phyloP scores from a whole-genome alignment of 2,888 invertebrate species.

The Cheilosia impressa region DNA sequence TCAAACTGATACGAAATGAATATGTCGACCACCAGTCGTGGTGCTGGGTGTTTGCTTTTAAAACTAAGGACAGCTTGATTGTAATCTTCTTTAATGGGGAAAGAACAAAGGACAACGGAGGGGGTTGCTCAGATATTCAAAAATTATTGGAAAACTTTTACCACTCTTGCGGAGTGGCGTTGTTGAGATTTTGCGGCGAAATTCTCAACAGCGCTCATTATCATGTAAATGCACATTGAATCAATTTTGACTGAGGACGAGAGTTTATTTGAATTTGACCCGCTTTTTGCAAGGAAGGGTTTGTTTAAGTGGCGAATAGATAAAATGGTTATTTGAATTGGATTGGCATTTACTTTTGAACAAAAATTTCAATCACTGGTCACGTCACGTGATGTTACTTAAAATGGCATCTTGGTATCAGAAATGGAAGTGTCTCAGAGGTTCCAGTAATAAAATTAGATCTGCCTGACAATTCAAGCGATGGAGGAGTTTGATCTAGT shows the following conservation, averaged over 20 bases:
- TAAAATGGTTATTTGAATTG: no score
- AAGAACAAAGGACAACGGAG: neutral
- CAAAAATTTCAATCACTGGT: no score
- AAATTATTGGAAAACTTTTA: conserved; percentile 52
- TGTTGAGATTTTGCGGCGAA: conserved; percentile 13
- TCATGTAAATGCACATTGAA: conserved; percentile 48
- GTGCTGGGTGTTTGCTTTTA: neutral
- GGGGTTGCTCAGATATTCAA: neutral
- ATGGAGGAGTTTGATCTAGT: no score
- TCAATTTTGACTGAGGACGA: conserved; percentile 28
- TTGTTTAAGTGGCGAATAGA: conserved; percentile 15
- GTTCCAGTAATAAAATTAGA: no score
- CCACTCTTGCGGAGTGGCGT: conserved; percentile 25
- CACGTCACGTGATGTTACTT: no score
- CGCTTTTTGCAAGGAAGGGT: neutral
- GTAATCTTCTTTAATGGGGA: conserved; percentile 22
- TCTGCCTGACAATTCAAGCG: no score
- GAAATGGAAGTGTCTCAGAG: no score
- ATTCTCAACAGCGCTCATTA: conserved; percentile 35
- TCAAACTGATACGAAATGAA: neutral
- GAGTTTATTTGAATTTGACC: conserved; percentile 3
- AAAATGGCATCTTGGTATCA: no score
- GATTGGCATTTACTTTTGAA: no score
- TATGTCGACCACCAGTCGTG: neutral
- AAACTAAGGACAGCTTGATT: conserved; percentile 35